phyloP scores from a whole-genome alignment of 2,888 invertebrate species.

The Palloptera scutellata region DNA sequence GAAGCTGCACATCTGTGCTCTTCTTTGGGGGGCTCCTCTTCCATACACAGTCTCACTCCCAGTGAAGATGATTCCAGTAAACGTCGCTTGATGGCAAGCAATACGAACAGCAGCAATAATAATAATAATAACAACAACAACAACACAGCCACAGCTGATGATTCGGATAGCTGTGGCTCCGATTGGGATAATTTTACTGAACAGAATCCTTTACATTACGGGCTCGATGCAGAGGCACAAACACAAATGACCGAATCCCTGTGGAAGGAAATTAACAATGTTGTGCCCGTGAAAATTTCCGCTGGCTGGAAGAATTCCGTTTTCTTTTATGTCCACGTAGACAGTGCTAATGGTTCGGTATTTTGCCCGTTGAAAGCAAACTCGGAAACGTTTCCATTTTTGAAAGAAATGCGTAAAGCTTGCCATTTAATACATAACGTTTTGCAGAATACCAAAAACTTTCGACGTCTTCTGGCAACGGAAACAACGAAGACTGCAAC shows the following conservation, averaged over 20 bases:
- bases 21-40: constrained; percentile 54
- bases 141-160: constrained; percentile 56
- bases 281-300: constrained; percentile 59
- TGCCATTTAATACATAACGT: constrained; percentile 77
- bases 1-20: constrained; percentile 54
- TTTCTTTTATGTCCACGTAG: constrained; percentile 55
- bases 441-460: constrained; percentile 69
- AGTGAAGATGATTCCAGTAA: constrained; percentile 57
- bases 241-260: constrained; percentile 77
- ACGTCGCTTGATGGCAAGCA: constrained; percentile 45
- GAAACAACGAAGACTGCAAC: constrained; percentile 17
- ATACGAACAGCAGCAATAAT: constrained; percentile 37
- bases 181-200: constrained; percentile 73
- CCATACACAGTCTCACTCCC: constrained; percentile 57
- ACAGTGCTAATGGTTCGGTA: constrained; percentile 50
- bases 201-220: constrained; percentile 52
- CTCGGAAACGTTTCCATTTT: constrained; percentile 66
- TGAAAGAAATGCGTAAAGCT: constrained; percentile 76
- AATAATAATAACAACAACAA: constrained; percentile 66
- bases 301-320: constrained; percentile 57
- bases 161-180: constrained; percentile 60
- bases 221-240: constrained; percentile 46
- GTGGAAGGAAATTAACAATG: constrained; percentile 71
- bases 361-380: constrained; percentile 53
- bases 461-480: constrained; percentile 39